Conservation (phyloP, 2,888 invertebrate species). For the Xanthorhoe designata region DNA sequence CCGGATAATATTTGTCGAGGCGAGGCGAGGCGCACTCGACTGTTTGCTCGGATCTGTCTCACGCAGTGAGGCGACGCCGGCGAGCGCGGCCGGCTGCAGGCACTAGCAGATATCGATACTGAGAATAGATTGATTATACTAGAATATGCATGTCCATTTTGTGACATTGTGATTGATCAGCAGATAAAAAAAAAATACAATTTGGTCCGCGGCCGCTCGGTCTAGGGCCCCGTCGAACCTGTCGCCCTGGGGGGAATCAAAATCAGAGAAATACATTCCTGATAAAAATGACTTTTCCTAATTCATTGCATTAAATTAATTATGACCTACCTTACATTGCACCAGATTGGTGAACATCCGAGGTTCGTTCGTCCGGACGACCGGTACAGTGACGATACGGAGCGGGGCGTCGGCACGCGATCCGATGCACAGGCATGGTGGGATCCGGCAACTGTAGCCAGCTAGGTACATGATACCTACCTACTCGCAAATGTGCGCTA, state of each 20-base stretch:
- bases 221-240: no score
- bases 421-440: neutral
- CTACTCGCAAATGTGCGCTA: neutral
- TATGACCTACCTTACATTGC: neutral
- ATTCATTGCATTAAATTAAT: neutral
- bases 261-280: no score
- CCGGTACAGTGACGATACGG: neutral
- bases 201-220: no score
- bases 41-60: conserved; percentile 12
- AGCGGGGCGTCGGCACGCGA: neutral
- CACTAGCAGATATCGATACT: neutral
- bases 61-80: neutral
- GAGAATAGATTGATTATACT: neutral
- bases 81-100: neutral
- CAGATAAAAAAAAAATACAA: neutral
- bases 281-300: no score
- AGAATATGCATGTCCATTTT: neutral
- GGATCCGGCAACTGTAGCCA: neutral
- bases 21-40: conserved; percentile 13
- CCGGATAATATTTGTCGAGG: conserved; percentile 17
- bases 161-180: neutral
- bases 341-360: neutral
- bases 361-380: neutral
- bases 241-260: no score
- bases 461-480: neutral